These are phyloP conservation scores for Euclidia mi DNA, from an alignment of 2,888 invertebrate species.

Conservation along the genomic window DNA sequence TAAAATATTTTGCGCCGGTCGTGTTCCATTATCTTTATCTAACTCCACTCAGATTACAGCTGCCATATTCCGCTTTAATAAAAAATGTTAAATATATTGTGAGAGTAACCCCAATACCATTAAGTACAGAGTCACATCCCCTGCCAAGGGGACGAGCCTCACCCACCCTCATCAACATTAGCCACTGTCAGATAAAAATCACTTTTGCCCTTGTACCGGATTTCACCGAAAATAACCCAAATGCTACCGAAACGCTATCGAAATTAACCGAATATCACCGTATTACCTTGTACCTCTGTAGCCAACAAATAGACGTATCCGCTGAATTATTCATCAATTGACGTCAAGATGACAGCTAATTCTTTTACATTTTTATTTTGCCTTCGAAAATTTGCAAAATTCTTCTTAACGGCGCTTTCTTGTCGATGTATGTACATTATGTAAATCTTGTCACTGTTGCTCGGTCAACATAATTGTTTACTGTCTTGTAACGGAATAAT, in stretches of 20 bases:
- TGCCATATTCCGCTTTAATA: slow-evolving; percentile 18
- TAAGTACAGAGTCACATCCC: slow-evolving; percentile 5
- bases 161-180: slow-evolving; percentile 12
- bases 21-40: no score
- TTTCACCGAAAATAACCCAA: neutral
- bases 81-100: slow-evolving; percentile 20
- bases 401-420: neutral
- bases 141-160: slow-evolving; percentile 1
- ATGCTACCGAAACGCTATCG: no score
- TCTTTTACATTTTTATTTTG: slow-evolving; percentile 21
- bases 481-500: no score
- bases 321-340: slow-evolving; percentile 42
- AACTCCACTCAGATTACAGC: neutral
- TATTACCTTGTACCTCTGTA: slow-evolving; percentile 14
- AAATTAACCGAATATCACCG: neutral
- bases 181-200: slow-evolving; percentile 20
- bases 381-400: neutral
- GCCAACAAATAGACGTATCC: slow-evolving; percentile 2
- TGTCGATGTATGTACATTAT: no score
- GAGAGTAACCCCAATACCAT: slow-evolving; percentile 15
- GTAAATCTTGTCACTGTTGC: no score
- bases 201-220: slow-evolving; percentile 3
- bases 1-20: no score
- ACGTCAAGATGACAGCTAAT: slow-evolving; percentile 23
- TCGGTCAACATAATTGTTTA: no score